Evolutionary conservation across 2,888 invertebrate genomes (phyloP), one percentile per base, ranked within the genome.

Genomic region (Acleris sparsana): DNA sequence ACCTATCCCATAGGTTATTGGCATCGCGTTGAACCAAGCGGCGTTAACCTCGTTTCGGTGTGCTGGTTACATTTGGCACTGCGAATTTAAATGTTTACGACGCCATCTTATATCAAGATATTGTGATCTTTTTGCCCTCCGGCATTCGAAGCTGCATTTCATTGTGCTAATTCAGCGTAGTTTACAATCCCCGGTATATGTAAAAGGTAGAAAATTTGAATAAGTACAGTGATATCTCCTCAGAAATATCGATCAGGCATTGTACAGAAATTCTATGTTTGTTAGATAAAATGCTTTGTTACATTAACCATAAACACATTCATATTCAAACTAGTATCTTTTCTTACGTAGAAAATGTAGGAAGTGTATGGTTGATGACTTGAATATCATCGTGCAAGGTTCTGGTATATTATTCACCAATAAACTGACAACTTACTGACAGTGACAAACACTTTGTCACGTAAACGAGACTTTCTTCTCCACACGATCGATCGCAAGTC

Each of bases 1-100:
- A 64, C 63, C 70, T 70, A 64, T 62, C 62, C 63, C 62, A 67
- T 67, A 57, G 77, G 75, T 77, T 78, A 77, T 75, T 71, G 73
- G 72, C 70, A 57, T 58, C 69, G 67, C 69, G 71, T 76, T 77
- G 71, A 72, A 72, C 71, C 68, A 68, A 59, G 67, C 60, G 66
- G 70, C 51, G 46, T 69, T 62, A 57, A 66, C 66, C 66, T n/a
- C 66, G 22, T 56, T 62, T n/a, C 44, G 43, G 18, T 48, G 59
- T 59, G 60, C 43, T 56, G 49, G 49, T 59, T 60, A 61, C 57
- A 66, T 66, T 57, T 66, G 56, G 64, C 55, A 33, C 11, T 43
- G 46, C 56, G 56, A 33, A 61, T 61, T 48, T 53, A 44, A 65
- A 55, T 65, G 57, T 56, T 57, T 18, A 53, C 29, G n/a, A 48